phyloP scores from a whole-genome alignment of 2,888 invertebrate genomes.

The Adelognathus sp. region DNA sequence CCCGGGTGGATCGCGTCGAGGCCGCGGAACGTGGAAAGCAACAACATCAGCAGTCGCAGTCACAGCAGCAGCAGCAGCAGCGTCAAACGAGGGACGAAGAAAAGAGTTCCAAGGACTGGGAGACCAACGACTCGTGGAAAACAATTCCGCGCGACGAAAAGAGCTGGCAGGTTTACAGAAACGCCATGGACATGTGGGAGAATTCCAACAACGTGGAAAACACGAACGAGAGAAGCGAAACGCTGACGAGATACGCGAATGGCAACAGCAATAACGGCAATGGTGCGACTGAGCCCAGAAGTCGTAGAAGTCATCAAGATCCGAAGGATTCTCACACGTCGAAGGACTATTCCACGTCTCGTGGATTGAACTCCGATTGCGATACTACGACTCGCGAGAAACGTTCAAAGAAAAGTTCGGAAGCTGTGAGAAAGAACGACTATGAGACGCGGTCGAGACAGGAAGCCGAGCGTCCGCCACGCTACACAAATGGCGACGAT shows the following conservation, averaged over 20 bases:
- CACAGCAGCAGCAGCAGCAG: conserved; percentile 77
- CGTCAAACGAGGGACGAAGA: conserved; percentile 63
- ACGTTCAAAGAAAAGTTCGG: conserved; percentile 47
- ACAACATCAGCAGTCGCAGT: conserved; percentile 64
- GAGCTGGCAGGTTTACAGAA: conserved; percentile 80
- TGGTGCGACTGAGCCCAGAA: conserved; percentile 3
- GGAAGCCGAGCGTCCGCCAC: conserved; percentile 43
- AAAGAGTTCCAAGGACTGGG: conserved; percentile 74
- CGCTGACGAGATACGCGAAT: conserved; percentile 48
- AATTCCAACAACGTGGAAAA: conserved; percentile 54
- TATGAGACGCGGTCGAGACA: conserved; percentile 62
- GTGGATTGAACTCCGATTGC: conserved; percentile 41
- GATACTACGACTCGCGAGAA: conserved; percentile 49
- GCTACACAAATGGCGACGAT: conserved; percentile 54
- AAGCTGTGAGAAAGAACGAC: conserved; percentile 72
- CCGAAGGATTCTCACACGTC: conserved; percentile 35
- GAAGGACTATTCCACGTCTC: conserved; percentile 50
- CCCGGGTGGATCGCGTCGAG: conserved; percentile 72
- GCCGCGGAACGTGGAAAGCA: conserved; percentile 68
- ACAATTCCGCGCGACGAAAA: conserved; percentile 78
- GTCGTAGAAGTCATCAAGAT: conserved; percentile 59
- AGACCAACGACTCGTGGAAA: conserved; percentile 78
- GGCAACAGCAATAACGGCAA: conserved; percentile 43
- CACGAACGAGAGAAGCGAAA: conserved; percentile 64
- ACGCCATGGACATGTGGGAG: conserved; percentile 80